Evolutionary conservation across 2,797 vertebrate genomes (phyloP).

Genomic region (Spizella passerina): DNA sequence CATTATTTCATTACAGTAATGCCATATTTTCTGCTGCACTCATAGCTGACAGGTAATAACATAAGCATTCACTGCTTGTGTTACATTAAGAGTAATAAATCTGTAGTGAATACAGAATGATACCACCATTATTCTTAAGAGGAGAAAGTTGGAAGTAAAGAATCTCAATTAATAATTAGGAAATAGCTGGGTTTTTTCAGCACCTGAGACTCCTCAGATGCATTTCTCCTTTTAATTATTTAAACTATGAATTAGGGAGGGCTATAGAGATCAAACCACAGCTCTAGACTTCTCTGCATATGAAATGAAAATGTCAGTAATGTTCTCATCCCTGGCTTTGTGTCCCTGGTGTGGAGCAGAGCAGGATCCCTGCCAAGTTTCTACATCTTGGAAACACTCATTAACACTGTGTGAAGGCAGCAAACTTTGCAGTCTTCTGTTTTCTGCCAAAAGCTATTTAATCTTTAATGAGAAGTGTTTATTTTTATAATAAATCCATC

Average conservation of each 20-base stretch:
- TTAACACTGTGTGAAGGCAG: background rate
- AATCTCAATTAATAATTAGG: constrained; percentile 1
- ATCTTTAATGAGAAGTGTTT: constrained; percentile 26
- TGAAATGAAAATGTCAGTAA: background rate
- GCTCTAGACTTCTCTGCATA: background rate
- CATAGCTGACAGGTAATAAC: background rate
- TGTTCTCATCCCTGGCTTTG: background rate
- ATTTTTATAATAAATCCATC: constrained; percentile 11
- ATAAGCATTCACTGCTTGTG: background rate
- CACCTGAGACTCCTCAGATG: background rate
- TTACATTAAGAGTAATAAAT: background rate
- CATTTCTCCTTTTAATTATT: background rate
- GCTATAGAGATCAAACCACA: background rate
- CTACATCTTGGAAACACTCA: background rate
- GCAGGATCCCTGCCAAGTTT: background rate
- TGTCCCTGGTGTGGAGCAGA: background rate
- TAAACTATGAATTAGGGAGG: background rate
- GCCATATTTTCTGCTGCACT: constrained; percentile 18
- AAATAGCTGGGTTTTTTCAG: background rate
- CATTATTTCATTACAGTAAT: constrained; percentile 21
- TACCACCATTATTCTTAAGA: constrained; percentile 19
- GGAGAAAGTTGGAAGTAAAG: background rate
- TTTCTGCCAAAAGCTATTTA: constrained; percentile 3
- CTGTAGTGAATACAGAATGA: background rate
- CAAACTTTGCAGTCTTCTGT: background rate